A percentile compares a stretch with the other conserved stretches of the same genome.
phyloP scores from a whole-genome alignment of 2,797 vertebrate species.

The Aulostomus chinensis region DNA sequence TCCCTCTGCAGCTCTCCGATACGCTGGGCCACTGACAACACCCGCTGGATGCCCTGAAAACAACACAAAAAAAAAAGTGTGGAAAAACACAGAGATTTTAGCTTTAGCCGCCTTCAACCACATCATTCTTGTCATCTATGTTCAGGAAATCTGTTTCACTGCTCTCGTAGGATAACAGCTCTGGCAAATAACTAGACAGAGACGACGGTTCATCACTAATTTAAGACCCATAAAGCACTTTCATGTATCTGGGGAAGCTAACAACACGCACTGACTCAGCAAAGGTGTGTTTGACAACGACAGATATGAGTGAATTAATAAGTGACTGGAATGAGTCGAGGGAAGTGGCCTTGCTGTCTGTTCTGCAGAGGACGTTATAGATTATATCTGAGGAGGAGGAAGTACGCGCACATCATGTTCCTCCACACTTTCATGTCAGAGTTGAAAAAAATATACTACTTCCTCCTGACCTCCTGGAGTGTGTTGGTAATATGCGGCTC shows the following conservation, averaged over 20 bases:
- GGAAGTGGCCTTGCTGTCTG: constrained; percentile 34
- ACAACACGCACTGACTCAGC: constrained; percentile 15
- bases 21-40: constrained; percentile 82
- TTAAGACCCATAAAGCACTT: constrained; percentile 69
- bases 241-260: constrained; percentile 45
- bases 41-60: constrained; percentile 83
- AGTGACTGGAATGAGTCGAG: constrained; percentile 37
- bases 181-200: background rate
- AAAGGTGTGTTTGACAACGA: constrained; percentile 11
- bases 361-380: constrained; percentile 30
- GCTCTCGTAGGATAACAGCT: background rate
- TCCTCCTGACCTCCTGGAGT: constrained; percentile 83
- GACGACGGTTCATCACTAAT: constrained; percentile 62
- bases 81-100: background rate
- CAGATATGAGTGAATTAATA: constrained; percentile 13
- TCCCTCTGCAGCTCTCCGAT: constrained; percentile 88
- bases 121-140: constrained; percentile 7
- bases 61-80: background rate
- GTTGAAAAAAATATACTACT: no score
- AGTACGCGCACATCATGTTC: background rate
- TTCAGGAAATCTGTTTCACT: constrained; percentile 38
- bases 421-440: background rate
- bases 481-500: constrained; percentile 86
- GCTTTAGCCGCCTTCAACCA: constrained; percentile 2
- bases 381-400: constrained; percentile 16